These are phyloP conservation scores for Heliocidaris erythrogramma DNA, from an alignment of 35 echinoderm and acorn worm genomes.

Conservation along the genomic window DNA sequence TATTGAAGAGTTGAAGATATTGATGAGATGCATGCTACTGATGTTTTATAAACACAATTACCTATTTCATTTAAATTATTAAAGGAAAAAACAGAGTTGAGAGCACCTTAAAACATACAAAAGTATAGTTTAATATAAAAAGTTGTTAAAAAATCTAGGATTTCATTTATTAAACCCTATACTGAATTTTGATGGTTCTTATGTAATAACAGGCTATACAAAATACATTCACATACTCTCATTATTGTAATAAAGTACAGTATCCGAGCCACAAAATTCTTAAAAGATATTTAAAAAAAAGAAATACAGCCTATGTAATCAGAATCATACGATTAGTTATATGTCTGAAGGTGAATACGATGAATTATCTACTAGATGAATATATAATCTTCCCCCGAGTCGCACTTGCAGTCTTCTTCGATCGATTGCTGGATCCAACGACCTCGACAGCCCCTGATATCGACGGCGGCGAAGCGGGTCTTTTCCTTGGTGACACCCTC, in stretches of 20 bases:
- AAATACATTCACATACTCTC: not conserved
- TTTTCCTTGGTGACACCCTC: constrained; percentile 52
- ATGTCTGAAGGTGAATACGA: not conserved
- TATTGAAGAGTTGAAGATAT: too few species aligned
- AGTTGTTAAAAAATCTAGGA: not conserved
- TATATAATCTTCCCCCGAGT: constrained; percentile 63
- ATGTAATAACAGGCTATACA: not conserved
- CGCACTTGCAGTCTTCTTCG: constrained; percentile 59
- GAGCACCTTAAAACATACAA: not conserved
- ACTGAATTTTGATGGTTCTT: not conserved
- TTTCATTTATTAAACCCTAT: too few species aligned
- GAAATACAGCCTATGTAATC: not conserved
- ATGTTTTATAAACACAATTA: not conserved
- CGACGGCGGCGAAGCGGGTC: constrained; percentile 55
- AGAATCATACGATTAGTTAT: not conserved
- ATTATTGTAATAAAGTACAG: not conserved
- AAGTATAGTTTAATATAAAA: not conserved
- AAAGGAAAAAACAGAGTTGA: not conserved
- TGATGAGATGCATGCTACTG: not conserved
- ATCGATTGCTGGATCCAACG: constrained; percentile 58
- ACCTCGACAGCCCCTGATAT: constrained; percentile 53
- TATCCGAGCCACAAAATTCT: not conserved
- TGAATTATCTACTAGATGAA: constrained; percentile 49
- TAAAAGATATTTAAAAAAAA: not conserved
- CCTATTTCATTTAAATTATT: not conserved